Base-by-base conservation (phyloP, 2,113 vertebrate species). In the Xiphias gladius region DNA sequence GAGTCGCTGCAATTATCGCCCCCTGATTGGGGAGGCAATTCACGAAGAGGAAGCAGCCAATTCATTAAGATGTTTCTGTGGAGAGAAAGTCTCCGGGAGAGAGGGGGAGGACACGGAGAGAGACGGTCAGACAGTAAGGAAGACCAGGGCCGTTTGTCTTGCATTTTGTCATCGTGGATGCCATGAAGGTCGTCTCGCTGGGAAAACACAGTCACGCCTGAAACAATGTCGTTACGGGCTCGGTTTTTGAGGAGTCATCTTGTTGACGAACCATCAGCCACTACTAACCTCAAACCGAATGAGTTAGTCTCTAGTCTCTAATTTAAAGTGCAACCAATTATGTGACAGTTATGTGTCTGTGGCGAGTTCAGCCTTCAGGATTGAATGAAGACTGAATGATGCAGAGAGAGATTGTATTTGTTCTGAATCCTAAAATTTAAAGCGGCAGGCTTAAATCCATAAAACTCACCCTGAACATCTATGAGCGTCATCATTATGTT, bases 191-290 rank as follows among this genome's bases (percentile, higher is more conserved):
- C 59, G 65, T 82, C 57, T 87, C 76, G 16, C 86, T 20, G 81
- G 71, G 88, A 80, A 52, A 28, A 64, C 62, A 9, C 43, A 65
- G 30, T 93, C 68, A 32, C 78, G 72, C 68, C 79, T 71, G 55
- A 48, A 94, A 94, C 90, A 92, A 94, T 94, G 79, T 81, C 66
- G 63, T 81, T 82, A 26, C 4, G n/a, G 6, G 7, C 17, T n/a
- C 0, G 39, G 13, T 9, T 10, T 22, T 3, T 1, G 28, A 74
- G 26, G 24, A 52, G 30, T 37, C 16, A 10, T 77, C 39, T 62
- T 12, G 5, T 3, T 46, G 62, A 66, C 20, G 20, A 64, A 54
- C 9, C 9, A 69, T 19, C 41, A 22, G 3, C 17, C 9, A 7
- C 37, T 8, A 10, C 24, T 3, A 7, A 37, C 1, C 10, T 79